Evolutionary conservation across 2,888 invertebrate species (phyloP), one percentile per base, ranked within the genome.

Genomic region (Microchrysa polita): DNA sequence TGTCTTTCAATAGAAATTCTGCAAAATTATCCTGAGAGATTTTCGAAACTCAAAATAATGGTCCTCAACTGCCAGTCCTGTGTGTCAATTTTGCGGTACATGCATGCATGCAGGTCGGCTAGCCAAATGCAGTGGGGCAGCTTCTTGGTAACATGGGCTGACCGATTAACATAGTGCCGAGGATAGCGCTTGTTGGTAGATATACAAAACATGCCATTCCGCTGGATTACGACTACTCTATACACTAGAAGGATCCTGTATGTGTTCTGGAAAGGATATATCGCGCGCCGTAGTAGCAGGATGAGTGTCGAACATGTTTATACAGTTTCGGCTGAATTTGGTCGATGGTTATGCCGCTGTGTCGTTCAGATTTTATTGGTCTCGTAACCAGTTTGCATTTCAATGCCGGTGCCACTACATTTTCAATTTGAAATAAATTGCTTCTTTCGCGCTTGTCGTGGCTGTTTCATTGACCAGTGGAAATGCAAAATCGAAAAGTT

Each of bases 361-460:
- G 42, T 44, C 65, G 44, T 44, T 44, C 65, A 18, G 65, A 65
- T 65, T 65, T 65, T 65, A 65, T 65, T 65, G 65, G 65, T 65
- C 44, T 44, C 44, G 65, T 65, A 44, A 65, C 65, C 65, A 65
- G 65, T 65, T 65, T 44, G 65, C 65, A 42, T 65, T 65, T 44
- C 65, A 65, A 65, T 65, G 34, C 65, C n/a, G 42, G n/a, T 61
- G 59, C 59, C 27, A 61, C 61, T 61, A 65, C 48, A 48, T 65
- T 65, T 65, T 44, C 48, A 65, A 65, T 65, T 65, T 65, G 18
- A 65, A 65, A 65, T 65, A 65, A 65, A 65, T 20, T 65, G 65
- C 22, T 44, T 22, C 65, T 65, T 65, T 65, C 14, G 48, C 65
- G 48, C 18, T 48, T 34, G 65, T 23, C 44, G 20, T 12, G n/a